Conservation (phyloP, 2,888 invertebrate genomes). For the Seladonia tumulorum region DNA sequence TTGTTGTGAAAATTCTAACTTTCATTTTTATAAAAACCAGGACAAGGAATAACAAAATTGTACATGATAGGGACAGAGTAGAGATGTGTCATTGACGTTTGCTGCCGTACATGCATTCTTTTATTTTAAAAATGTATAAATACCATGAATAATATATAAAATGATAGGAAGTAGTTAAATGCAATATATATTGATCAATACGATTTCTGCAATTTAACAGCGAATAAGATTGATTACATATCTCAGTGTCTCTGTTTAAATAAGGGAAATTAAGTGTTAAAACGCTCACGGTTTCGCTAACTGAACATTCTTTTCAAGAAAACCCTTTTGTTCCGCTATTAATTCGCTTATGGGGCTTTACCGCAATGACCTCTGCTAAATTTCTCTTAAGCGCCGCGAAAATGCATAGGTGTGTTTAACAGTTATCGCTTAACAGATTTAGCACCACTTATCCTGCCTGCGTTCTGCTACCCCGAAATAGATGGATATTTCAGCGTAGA, state of each 20-base stretch:
- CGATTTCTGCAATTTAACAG: not conserved
- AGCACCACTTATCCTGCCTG: not conserved
- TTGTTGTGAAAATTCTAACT: too few relatives aligned
- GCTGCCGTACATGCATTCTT: not conserved
- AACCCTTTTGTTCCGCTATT: not conserved
- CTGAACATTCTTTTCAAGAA: not conserved
- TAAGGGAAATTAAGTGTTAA: not conserved
- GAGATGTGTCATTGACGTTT: too few relatives aligned
- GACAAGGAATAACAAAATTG: too few relatives aligned
- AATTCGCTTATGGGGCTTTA: not conserved
- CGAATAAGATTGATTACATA: not conserved
- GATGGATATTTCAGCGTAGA: not conserved
- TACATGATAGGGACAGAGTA: too few relatives aligned
- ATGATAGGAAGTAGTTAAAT: too few relatives aligned
- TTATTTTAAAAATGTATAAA: not conserved
- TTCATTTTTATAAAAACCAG: too few relatives aligned
- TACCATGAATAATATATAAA: not conserved
- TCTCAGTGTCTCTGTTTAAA: not conserved
- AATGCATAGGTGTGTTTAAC: slow-evolving; percentile 2
- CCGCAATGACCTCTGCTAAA: not conserved
- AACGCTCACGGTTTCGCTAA: not conserved
- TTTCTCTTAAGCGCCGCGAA: not conserved
- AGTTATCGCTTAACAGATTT: slow-evolving; percentile 5
- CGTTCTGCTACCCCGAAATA: not conserved
- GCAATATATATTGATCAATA: too few relatives aligned